These are phyloP conservation scores for Haliclystus octoradiatus DNA, from an alignment of 30 jellyfish, hydroid and myxozoan species.

Conservation along the genomic window DNA sequence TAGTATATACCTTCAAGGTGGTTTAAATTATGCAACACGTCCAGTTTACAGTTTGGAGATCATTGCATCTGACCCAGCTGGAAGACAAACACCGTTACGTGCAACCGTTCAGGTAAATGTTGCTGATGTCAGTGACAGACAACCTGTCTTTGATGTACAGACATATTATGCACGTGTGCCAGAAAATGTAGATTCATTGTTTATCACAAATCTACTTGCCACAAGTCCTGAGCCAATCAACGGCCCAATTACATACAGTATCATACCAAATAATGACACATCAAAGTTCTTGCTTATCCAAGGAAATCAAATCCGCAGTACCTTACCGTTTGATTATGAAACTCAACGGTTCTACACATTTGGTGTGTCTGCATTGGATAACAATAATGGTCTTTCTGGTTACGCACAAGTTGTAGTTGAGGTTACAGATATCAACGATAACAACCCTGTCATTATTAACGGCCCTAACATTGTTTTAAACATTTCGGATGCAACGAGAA, in stretches of 20 bases:
- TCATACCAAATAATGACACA: constrained; percentile 23
- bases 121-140: constrained; percentile 43
- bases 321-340: constrained; percentile 51
- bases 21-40: constrained; percentile 15
- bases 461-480: not conserved
- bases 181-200: constrained; percentile 17
- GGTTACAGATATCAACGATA: constrained; percentile 68
- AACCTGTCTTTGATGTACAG: constrained; percentile 26
- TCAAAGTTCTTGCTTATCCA: constrained; percentile 36
- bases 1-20: constrained; percentile 7
- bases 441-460: constrained; percentile 47
- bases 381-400: constrained; percentile 42
- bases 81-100: constrained; percentile 3
- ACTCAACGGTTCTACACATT: constrained; percentile 23
- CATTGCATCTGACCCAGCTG: constrained; percentile 57
- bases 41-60: constrained; percentile 25
- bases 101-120: constrained; percentile 52
- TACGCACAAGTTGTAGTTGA: constrained; percentile 47
- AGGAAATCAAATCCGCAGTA: constrained; percentile 29
- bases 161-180: constrained; percentile 22
- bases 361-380: constrained; percentile 50
- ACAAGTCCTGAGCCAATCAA: constrained; percentile 29
- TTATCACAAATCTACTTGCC: constrained; percentile 25
- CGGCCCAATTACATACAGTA: constrained; percentile 46
- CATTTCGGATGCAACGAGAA: constrained; percentile 67